phyloP scores from a whole-genome alignment of 1,140 invertebrate species.

The Heliothis subflexa region DNA sequence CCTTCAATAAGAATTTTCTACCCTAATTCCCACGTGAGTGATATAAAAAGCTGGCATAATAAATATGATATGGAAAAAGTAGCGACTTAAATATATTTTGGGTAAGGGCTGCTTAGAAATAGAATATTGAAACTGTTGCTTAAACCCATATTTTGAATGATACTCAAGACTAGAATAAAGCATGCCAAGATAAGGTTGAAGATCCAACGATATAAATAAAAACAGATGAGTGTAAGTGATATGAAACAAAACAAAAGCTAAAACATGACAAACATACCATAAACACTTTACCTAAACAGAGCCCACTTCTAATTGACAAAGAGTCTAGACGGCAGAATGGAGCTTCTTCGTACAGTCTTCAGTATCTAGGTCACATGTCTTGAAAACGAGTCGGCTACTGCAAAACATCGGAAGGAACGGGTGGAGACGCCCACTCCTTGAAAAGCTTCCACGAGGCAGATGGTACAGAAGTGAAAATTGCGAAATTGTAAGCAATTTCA shows the following conservation, averaged over 20 bases:
- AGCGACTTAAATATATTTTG: no score
- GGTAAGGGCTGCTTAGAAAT: no score
- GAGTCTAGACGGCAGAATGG: slow-evolving; percentile 1
- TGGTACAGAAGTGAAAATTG: neutral
- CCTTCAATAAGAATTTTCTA: neutral
- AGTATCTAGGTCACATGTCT: slow-evolving; percentile 12
- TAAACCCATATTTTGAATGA: no score
- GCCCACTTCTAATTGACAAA: neutral
- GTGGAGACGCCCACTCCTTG: slow-evolving; percentile 11
- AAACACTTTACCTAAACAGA: neutral
- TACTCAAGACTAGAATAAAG: no score
- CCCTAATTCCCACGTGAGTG: neutral
- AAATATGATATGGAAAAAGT: neutral
- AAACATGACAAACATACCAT: neutral
- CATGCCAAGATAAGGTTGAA: no score
- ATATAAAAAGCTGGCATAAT: neutral
- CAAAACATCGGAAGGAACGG: slow-evolving; percentile 20
- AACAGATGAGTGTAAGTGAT: neutral
- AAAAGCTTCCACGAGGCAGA: neutral
- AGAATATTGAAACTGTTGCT: no score
- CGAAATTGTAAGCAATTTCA: neutral
- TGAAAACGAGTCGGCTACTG: slow-evolving; percentile 26
- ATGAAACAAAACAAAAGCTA: neutral
- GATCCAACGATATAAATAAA: no score
- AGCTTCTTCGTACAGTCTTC: neutral